A percentile compares a stretch with the other conserved stretches of the same genome.
phyloP scores from a whole-genome alignment of 2,113 vertebrate genomes.

The Gyps fulvus region DNA sequence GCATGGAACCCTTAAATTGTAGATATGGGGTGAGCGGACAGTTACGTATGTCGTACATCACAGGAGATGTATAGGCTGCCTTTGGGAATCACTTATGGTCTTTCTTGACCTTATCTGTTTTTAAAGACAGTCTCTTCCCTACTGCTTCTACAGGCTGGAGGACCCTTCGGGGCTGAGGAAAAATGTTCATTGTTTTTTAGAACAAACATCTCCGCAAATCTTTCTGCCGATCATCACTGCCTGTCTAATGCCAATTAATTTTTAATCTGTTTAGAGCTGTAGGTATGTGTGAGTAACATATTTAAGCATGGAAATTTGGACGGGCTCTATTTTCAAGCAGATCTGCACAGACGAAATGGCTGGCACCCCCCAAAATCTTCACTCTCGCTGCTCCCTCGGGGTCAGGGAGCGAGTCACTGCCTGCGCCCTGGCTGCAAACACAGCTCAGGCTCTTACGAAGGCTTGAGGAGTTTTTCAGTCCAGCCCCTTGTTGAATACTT shows the following conservation, averaged over 20 bases:
- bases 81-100: neutral
- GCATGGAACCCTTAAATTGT: neutral
- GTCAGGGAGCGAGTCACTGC: accelerated
- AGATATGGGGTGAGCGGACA: neutral
- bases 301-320: neutral
- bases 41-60: accelerated
- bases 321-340: neutral
- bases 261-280: neutral
- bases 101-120: neutral
- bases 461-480: neutral
- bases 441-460: neutral
- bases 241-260: neutral
- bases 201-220: neutral
- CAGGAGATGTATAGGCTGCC: neutral
- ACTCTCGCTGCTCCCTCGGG: accelerated
- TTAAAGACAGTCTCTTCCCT: neutral
- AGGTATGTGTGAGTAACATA: neutral
- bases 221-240: neutral
- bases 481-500: neutral
- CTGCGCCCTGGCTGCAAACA: neutral
- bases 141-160: neutral
- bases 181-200: neutral
- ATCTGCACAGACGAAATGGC: neutral
- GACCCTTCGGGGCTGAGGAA: neutral
- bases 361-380: neutral